Base-by-base conservation (phyloP, 2,888 invertebrate species). In the Apamea epomidion region DNA sequence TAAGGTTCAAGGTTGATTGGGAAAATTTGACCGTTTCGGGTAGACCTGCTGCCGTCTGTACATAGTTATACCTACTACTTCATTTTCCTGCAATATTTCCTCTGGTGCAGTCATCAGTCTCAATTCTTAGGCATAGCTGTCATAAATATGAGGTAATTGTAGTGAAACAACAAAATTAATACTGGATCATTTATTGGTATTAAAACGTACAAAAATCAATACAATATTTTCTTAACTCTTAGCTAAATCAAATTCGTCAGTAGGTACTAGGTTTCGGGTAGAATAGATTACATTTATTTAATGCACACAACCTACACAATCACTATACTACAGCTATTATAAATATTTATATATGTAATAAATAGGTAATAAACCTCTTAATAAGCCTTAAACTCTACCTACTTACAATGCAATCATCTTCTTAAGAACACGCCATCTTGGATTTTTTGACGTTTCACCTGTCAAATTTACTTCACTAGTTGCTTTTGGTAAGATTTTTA, bases 141-240 rank as follows among this genome's bases (percentile, higher is more conserved):
- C 25, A 21, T 74, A 21, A 32, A 12, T 32, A 18, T 3, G 18
- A 6, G 18, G 32, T 29, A 67, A 80, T 60, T 25, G 1, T 32
- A 82, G 3, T 25, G 5, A 84, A 58, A 72, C 29, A 0, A 67
- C 25, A n/a, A 72, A 71, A 51, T 51, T 64, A 76, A 78, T 70
- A 67, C 32, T 67, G 60, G 7, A 51, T 84, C 74, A 84, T 88
- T 88, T 89, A 90, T 84, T 89, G 74, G 42, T 88, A 82, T 74
- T 87, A 88, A 85, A 88, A 88, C 78, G 87, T 88, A 89, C 78
- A 88, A 89, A 87, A 89, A 75, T 81, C 72, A 72, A 80, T 80
- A 81, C 74, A 81, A 81, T 82, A 82, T n/a, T 69, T 42, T 73
- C 42, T 69, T 29, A 65, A 72, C 16, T 48, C 68, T 65, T 42